Percentiles rank a stretch among this genome's conserved stretches.
Conservation (phyloP, 2,113 vertebrate genomes). For the Lichenostomus cassidix region DNA sequence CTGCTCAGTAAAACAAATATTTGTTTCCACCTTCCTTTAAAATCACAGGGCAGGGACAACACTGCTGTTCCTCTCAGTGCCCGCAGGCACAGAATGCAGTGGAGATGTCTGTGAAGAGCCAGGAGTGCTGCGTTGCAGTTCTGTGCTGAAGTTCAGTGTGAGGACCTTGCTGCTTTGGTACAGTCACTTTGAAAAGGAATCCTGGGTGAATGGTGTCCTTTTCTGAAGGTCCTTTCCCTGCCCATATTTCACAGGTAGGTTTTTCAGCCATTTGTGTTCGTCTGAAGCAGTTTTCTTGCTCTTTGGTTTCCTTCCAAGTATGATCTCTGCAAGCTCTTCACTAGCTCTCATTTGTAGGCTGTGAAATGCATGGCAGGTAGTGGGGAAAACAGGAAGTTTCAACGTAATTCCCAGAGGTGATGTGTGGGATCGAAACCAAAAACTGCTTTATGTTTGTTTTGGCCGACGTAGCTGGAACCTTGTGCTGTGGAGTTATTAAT, state of each 20-base stretch:
- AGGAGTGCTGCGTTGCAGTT: neutral
- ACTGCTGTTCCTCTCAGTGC: neutral
- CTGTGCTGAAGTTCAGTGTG: accelerated
- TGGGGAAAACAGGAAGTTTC: slow-evolving; percentile 32
- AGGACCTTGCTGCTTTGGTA: neutral
- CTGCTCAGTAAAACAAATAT: neutral
- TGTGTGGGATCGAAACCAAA: neutral
- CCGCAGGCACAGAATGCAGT: accelerated
- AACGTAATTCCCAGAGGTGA: slow-evolving; percentile 8
- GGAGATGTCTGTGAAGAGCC: neutral
- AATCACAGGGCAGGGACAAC: neutral
- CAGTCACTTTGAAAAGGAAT: neutral
- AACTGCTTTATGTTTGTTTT: slow-evolving; percentile 28
- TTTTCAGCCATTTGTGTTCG: neutral
- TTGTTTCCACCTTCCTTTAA: neutral
- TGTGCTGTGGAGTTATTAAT: slow-evolving; percentile 17
- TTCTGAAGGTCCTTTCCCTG: neutral
- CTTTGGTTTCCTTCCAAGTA: neutral
- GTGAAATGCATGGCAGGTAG: neutral
- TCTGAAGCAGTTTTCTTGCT: neutral
- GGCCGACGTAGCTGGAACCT: neutral
- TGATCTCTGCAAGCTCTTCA: neutral
- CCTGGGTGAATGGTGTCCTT: neutral
- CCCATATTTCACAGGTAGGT: neutral
- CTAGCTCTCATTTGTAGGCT: neutral